phyloP scores from a whole-genome alignment of 1,140 invertebrate species.

The Pseudomyrmex concolor region DNA sequence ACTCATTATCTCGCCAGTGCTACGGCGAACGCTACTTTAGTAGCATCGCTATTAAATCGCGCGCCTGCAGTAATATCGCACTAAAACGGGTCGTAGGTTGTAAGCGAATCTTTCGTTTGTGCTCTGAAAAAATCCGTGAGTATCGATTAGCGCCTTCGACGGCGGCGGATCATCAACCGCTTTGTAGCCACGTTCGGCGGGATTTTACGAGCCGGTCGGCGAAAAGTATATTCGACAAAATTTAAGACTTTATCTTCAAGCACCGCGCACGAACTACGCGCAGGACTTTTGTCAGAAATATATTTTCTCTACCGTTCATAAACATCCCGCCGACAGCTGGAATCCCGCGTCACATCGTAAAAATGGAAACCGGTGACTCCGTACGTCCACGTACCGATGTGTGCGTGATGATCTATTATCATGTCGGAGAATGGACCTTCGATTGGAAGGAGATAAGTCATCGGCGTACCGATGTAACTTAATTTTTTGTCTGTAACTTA shows the following conservation, averaged over 20 bases:
- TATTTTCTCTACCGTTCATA: conserved; percentile 62
- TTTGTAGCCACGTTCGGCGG: conserved; percentile 54
- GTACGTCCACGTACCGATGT: conserved; percentile 21
- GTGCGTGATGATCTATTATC: conserved; percentile 57
- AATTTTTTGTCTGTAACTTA: no score
- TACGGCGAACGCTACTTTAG: conserved; percentile 41
- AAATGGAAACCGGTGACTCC: conserved; percentile 55
- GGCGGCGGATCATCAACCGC: conserved; percentile 29
- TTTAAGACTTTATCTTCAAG: conserved; percentile 68
- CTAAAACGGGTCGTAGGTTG: conserved; percentile 41
- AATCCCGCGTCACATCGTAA: conserved; percentile 54
- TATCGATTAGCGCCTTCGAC: conserved; percentile 66
- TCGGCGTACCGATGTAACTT: no score
- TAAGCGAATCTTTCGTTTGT: conserved; percentile 44
- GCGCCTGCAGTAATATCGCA: conserved; percentile 26
- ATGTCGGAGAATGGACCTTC: neutral
- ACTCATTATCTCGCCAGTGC: conserved; percentile 22
- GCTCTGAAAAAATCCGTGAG: neutral
- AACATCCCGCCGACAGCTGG: conserved; percentile 50
- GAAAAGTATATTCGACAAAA: conserved; percentile 64
- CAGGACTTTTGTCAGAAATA: conserved; percentile 63
- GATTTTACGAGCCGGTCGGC: conserved; percentile 67
- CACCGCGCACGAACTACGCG: neutral
- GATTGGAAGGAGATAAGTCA: no score
- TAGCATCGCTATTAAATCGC: conserved; percentile 48